A percentile compares a stretch with the other conserved stretches of the same genome.
Conservation (phyloP, 2,888 invertebrate genomes). For the Drosophila ezoana region DNA sequence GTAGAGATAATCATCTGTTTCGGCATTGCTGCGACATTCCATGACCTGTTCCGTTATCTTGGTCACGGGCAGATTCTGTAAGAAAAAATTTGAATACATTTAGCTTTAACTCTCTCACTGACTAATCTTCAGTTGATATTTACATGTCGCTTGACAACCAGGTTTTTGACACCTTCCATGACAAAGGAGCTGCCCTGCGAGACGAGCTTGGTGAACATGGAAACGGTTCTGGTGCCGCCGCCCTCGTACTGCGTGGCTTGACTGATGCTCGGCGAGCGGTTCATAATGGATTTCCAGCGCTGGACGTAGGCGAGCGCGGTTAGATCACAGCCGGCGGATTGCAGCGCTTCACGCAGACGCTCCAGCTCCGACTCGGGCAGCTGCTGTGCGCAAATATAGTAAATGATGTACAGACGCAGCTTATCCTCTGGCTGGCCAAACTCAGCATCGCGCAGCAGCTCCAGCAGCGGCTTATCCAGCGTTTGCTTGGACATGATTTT, state of each 20-base stretch:
- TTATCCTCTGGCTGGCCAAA: constrained; percentile 96
- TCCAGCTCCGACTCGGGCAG: constrained; percentile 93
- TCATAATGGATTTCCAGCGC: constrained; percentile 90
- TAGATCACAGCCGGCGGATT: constrained; percentile 93
- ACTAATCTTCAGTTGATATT: constrained; percentile 82
- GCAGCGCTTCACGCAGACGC: constrained; percentile 92
- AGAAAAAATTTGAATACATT: constrained; percentile 17
- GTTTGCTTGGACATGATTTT: constrained; percentile 96
- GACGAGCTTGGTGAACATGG: constrained; percentile 99
- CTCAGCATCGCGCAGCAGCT: constrained; percentile 93
- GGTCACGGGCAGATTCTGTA: constrained; percentile 96
- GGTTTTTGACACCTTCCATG: constrained; percentile 99
- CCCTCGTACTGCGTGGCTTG: constrained; percentile 94
- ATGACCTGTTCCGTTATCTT: constrained; percentile 95
- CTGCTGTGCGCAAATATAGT: constrained; percentile 93
- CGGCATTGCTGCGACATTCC: constrained; percentile 91
- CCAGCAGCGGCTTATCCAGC: constrained; percentile 93
- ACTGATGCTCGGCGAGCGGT: constrained; percentile 83
- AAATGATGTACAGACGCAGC: constrained; percentile 95
- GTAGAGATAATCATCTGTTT: constrained; percentile 95
- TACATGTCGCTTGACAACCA: constrained; percentile 98
- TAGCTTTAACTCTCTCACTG: not conserved
- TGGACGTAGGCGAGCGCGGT: constrained; percentile 94
- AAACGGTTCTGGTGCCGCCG: constrained; percentile 97
- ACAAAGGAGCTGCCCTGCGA: constrained; percentile 99